A percentile compares a stretch with the other conserved stretches of the same genome.
phyloP scores from a whole-genome alignment of 2,113 vertebrate species.

The Trogon surrucura region DNA sequence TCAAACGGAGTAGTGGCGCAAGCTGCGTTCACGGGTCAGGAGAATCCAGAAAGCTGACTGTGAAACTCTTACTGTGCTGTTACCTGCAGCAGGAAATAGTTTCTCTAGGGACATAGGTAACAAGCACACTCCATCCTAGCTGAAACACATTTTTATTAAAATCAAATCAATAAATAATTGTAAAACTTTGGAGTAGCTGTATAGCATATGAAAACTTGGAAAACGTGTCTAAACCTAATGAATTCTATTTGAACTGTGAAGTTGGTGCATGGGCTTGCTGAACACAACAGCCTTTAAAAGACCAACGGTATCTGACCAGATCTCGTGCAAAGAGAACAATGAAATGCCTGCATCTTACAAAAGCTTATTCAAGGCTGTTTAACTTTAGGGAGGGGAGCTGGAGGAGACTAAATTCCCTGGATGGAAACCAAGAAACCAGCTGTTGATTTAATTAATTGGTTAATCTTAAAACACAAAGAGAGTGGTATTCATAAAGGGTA shows the following conservation, averaged over 20 bases:
- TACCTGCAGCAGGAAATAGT: not conserved
- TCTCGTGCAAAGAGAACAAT: not conserved
- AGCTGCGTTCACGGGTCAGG: not conserved
- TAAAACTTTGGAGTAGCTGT: not conserved
- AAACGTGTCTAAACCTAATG: not conserved
- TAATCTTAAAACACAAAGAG: not conserved
- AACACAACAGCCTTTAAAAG: not conserved
- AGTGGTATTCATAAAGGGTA: not conserved
- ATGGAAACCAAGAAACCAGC: not conserved
- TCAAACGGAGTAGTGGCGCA: not conserved
- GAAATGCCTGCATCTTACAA: not conserved
- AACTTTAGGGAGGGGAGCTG: not conserved
- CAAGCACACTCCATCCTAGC: rapidly evolving
- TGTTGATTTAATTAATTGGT: not conserved
- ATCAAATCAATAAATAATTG: no score
- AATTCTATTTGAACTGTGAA: not conserved
- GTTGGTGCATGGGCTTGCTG: not conserved
- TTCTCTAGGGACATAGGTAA: not conserved
- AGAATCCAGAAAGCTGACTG: not conserved
- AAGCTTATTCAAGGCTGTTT: not conserved
- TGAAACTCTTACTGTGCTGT: not conserved
- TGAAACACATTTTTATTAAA: not conserved
- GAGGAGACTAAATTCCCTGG: not conserved
- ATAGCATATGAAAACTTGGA: not conserved
- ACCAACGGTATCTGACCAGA: not conserved